Evolutionary conservation across 2,113 vertebrate genomes (phyloP).

Genomic region (Leucopsar rothschildi): DNA sequence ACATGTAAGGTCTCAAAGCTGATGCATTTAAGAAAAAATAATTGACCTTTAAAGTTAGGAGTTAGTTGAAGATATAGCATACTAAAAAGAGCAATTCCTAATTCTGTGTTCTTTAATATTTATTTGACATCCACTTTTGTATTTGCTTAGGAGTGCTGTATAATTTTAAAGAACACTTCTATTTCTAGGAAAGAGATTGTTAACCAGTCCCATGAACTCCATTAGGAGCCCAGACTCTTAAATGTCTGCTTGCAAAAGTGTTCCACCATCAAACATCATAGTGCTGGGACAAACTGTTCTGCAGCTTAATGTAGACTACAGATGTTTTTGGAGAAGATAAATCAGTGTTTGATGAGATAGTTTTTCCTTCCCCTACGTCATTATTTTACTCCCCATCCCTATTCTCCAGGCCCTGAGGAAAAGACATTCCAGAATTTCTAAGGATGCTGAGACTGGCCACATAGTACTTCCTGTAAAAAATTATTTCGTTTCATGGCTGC

Average conservation of each 20-base stretch:
- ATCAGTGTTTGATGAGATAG: neutral
- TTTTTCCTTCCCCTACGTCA: neutral
- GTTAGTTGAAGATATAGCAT: neutral
- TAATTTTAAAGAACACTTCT: neutral
- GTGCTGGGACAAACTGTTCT: neutral
- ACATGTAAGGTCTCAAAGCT: neutral
- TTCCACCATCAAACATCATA: neutral
- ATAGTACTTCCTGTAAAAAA: neutral
- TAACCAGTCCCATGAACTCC: neutral
- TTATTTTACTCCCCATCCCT: neutral
- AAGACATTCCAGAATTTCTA: neutral
- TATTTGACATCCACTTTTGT: neutral
- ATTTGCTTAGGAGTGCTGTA: neutral
- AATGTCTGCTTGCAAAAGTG: neutral
- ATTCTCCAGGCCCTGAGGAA: neutral
- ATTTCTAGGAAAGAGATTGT: neutral
- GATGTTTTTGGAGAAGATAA: neutral
- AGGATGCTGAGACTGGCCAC: neutral
- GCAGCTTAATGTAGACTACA: neutral
- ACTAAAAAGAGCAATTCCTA: neutral
- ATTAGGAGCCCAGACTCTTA: neutral
- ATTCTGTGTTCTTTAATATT: neutral
- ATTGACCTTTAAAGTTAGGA: neutral
- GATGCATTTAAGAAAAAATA: neutral
- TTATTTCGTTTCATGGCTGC: neutral